Percentiles rank a stretch among this genome's conserved stretches.
Evolutionary conservation across 2,888 invertebrate species (phyloP).

Genomic region (Drosophila mimetica): DNA sequence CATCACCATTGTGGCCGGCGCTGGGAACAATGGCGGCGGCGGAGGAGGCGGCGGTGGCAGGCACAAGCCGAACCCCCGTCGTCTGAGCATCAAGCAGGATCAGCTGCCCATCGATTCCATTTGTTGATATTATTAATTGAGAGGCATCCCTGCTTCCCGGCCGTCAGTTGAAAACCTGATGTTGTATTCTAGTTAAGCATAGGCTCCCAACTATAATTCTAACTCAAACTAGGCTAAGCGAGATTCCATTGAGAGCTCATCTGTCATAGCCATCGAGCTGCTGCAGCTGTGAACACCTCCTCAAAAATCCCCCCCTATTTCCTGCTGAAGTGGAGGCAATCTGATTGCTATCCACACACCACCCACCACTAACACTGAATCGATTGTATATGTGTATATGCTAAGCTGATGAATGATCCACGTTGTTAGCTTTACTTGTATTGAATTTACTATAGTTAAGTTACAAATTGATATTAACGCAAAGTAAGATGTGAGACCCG

Average conservation of each 20-base stretch:
- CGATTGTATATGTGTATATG: conserved; percentile 34
- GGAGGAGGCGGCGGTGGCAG: conserved; percentile 19
- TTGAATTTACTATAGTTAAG: conserved; percentile 74
- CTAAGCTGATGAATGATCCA: conserved; percentile 42
- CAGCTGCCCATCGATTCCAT: conserved; percentile 84
- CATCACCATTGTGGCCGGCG: conserved; percentile 40
- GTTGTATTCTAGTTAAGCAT: conserved; percentile 48
- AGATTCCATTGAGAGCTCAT: conserved; percentile 47
- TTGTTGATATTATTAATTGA: conserved; percentile 82
- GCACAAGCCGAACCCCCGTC: conserved; percentile 75
- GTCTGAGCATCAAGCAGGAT: conserved; percentile 84
- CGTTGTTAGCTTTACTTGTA: conserved; percentile 70
- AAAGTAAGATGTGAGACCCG: conserved; percentile 47
- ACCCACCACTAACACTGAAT: conserved; percentile 10
- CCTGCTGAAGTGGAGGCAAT: conserved; percentile 40
- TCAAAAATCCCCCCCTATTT: neutral
- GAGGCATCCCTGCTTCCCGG: conserved; percentile 1
- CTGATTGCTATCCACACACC: conserved; percentile 27
- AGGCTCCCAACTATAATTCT: conserved; percentile 40
- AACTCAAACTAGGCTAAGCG: conserved; percentile 45
- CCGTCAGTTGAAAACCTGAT: conserved; percentile 13
- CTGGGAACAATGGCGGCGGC: conserved; percentile 38
- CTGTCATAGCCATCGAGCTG: conserved; percentile 45
- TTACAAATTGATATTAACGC: conserved; percentile 70
- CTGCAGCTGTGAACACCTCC: conserved; percentile 41